Base-by-base conservation (phyloP, 2,888 invertebrate species). In the Argyra leucocephala region DNA sequence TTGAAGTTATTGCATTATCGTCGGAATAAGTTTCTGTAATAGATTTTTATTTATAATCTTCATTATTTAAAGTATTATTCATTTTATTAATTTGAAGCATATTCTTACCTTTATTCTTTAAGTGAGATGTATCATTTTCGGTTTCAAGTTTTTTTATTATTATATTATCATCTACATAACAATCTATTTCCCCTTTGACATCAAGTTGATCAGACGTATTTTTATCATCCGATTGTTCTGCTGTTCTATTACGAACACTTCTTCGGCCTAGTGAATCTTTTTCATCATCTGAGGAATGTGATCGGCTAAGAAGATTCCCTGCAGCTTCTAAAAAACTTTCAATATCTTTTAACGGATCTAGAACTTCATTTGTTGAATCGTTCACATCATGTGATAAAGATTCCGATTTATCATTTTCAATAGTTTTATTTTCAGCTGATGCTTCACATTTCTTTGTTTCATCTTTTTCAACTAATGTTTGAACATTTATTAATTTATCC, bases 281-380 rank as follows among this genome's bases (percentile, higher is more conserved):
- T 31, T 61, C 61, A 26, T 61, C 61, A 18, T 61, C 61, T 10
- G 61, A 61, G 9, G 24, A 26, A 18, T 58, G 22, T 9, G 61
- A 61, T 10, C 31, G 15, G 9, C 26, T 77, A 2, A 78, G 70
- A 12, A 78, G 69, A 70, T 76, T 78, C 1, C 76, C 77, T 36
- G 77, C 76, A 62, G 75, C 76, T 64, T 75, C 77, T 6, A 78
- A 77, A 65, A 78, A 78, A 61, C 78, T 77, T 62, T 74, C 77
- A 63, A 78, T 78, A 64, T 78, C 78, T 57, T 74, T 74, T 2
- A 78, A 70, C 0, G 76, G 75, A 70, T 78, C 75, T 1, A 73
- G 71, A 3, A 69, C 22, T 12, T 64, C 48, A 22, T 69, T 67
- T 0, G 67, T 66, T 26, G 68, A 68, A 22, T 71, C 69, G 58